Conservation (phyloP, 2,113 vertebrate genomes). For the Prochilodus magdalenae region DNA sequence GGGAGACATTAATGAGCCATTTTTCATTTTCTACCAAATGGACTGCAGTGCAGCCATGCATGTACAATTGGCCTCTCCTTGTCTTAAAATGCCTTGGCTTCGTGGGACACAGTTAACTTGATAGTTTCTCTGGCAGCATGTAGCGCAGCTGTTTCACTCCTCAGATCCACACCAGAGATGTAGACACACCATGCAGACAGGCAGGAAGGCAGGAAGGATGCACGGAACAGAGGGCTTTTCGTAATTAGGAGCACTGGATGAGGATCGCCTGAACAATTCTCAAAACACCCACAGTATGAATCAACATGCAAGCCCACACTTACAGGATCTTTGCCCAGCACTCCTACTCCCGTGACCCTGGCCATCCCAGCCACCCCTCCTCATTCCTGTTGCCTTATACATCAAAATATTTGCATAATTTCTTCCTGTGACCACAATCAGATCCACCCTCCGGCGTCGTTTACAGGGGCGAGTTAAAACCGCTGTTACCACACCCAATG, state of each 20-base stretch:
- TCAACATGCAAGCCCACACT: constrained; percentile 54
- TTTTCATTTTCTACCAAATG: constrained; percentile 32
- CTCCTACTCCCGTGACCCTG: constrained; percentile 59
- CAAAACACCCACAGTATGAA: constrained; percentile 57
- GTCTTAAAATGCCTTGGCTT: constrained; percentile 15
- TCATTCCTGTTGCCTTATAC: constrained; percentile 4
- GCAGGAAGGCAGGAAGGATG: neutral
- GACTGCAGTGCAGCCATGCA: constrained; percentile 23
- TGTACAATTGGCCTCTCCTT: constrained; percentile 21
- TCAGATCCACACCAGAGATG: neutral
- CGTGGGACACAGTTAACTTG: neutral
- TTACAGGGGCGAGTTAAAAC: neutral
- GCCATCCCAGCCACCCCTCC: neutral
- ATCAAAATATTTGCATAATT: neutral
- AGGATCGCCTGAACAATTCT: constrained; percentile 17
- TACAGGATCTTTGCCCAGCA: constrained; percentile 52
- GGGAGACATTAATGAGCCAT: constrained; percentile 35
- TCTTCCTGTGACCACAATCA: neutral
- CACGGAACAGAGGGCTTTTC: neutral
- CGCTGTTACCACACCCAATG: neutral
- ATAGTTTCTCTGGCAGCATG: neutral
- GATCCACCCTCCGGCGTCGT: constrained; percentile 50
- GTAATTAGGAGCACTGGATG: constrained; percentile 1
- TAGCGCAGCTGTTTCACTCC: neutral
- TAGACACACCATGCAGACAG: neutral